Base-by-base conservation (phyloP, 2,888 invertebrate genomes). In the Heteromurus nitidus region DNA sequence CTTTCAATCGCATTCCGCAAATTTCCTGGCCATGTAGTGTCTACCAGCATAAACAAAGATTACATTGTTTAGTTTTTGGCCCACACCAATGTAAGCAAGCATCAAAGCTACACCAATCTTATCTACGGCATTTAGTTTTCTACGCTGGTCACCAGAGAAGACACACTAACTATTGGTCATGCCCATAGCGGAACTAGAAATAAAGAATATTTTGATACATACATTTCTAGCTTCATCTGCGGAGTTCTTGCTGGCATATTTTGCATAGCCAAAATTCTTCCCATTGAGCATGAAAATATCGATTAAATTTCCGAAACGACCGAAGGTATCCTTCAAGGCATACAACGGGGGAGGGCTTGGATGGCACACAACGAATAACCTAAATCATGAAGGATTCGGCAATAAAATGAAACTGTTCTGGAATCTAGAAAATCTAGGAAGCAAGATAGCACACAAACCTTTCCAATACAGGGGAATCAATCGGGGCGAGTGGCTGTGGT, bases 231-330 rank as follows among this genome's bases (percentile, higher is more conserved):
- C 95, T 87, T 92, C 91, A 86, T 93, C 92, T 0, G 97, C 97
- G 83, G 95, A 93, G 47, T 93, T 92, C 70, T 91, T 91, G 64
- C 91, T 91, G 2, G 95, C 94, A 90, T 94, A 97, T 88, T 96
- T 95, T 5, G 95, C 97, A 90, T 96, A 97, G 0, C 97, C 97
- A 89, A 95, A 96, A 88, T 96, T 97, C 88, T 95, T 95, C 88
- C 96, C 95, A 64, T 94, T 94, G 86, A 97, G 90, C 89, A 97
- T 93, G 88, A 96, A 97, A 1, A 96, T 95, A 89, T 96, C 96
- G 79, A 97, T 96, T 11, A 97, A 91, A 88, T 94, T 93, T 5
- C 96, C 97, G 90, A 97, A 97, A 88, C 97, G 93, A 87, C 95
- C 95, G 89, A 97, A 97, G 22, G 95, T 93, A 89, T 97, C 96